A percentile compares a stretch with the other conserved stretches of the same genome.
Evolutionary conservation across 1,140 invertebrate species (phyloP).

Genomic region (Micrasema minimum): DNA sequence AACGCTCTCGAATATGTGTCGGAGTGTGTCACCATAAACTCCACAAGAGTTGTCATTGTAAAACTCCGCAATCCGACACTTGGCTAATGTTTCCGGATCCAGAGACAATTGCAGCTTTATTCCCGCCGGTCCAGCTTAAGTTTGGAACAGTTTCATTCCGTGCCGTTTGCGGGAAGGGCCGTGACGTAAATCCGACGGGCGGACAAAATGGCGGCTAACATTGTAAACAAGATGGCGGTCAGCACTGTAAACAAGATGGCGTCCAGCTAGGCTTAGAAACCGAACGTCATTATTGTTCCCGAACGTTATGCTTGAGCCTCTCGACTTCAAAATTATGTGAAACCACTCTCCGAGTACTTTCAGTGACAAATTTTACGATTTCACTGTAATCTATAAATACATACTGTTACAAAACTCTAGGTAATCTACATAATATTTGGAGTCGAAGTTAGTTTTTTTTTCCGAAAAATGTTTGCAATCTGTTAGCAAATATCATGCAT

Average conservation of each 20-base stretch:
- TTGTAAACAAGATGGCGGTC: not conserved
- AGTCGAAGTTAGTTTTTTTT: no score
- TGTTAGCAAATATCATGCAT: no score
- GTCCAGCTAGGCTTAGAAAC: slow-evolving; percentile 2
- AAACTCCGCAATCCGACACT: slow-evolving; percentile 6
- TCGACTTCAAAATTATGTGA: no score
- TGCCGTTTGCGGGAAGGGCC: not conserved
- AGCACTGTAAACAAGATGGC: not conserved
- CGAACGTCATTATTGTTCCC: not conserved
- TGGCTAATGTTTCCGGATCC: slow-evolving; percentile 1
- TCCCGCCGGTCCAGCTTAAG: not conserved
- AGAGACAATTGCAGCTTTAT: slow-evolving; percentile 16
- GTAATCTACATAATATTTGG: no score
- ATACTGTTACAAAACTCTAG: no score
- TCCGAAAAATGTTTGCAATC: no score
- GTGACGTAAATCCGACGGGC: slow-evolving; percentile 30
- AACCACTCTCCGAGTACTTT: no score
- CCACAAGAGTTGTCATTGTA: slow-evolving; percentile 11
- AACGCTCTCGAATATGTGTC: no score
- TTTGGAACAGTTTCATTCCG: not conserved
- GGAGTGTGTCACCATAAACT: no score
- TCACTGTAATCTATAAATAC: no score
- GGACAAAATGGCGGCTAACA: slow-evolving; percentile 6
- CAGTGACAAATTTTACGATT: no score
- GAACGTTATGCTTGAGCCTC: no score